Percentiles rank a stretch among this genome's conserved stretches.
Conservation (phyloP, 1,140 invertebrate genomes). For the Drosophila sproati region DNA sequence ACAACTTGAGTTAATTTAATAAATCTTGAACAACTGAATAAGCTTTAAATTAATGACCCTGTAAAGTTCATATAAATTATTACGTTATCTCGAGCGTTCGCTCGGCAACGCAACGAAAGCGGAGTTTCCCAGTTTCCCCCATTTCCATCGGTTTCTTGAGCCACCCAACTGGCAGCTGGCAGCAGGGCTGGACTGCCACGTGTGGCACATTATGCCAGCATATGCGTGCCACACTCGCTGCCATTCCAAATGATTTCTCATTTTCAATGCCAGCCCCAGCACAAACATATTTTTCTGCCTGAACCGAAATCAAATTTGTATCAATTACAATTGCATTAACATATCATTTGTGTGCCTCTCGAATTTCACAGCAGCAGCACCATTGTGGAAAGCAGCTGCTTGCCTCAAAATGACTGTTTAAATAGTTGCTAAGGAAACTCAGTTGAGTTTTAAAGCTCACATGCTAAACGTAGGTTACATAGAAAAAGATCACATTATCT, state of each 20-base stretch:
- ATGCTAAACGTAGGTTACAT: not conserved
- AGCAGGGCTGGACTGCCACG: constrained; percentile 35
- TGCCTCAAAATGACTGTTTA: constrained; percentile 53
- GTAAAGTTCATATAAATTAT: constrained; percentile 84
- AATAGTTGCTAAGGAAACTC: constrained; percentile 12
- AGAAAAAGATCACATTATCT: not conserved
- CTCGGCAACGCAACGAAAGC: constrained; percentile 26
- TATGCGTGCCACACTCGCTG: constrained; percentile 31
- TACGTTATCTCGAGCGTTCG: constrained; percentile 67
- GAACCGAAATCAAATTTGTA: constrained; percentile 79
- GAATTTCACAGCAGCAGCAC: constrained; percentile 59
- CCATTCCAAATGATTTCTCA: constrained; percentile 73
- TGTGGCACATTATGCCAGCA: constrained; percentile 67
- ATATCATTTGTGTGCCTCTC: constrained; percentile 76
- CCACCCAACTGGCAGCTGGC: constrained; percentile 55
- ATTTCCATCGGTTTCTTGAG: not conserved
- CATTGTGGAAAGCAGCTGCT: constrained; percentile 31
- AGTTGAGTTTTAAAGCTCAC: constrained; percentile 5
- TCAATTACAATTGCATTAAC: constrained; percentile 83
- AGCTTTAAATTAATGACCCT: constrained; percentile 85
- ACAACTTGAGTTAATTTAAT: constrained; percentile 84
- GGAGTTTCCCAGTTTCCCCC: not conserved
- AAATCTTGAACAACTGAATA: constrained; percentile 85
- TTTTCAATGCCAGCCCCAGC: constrained; percentile 66
- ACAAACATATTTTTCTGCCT: constrained; percentile 64